Evolutionary conservation across 2,113 vertebrate genomes (phyloP), one percentile per base, ranked within the genome.

Genomic region (Promerops cafer): DNA sequence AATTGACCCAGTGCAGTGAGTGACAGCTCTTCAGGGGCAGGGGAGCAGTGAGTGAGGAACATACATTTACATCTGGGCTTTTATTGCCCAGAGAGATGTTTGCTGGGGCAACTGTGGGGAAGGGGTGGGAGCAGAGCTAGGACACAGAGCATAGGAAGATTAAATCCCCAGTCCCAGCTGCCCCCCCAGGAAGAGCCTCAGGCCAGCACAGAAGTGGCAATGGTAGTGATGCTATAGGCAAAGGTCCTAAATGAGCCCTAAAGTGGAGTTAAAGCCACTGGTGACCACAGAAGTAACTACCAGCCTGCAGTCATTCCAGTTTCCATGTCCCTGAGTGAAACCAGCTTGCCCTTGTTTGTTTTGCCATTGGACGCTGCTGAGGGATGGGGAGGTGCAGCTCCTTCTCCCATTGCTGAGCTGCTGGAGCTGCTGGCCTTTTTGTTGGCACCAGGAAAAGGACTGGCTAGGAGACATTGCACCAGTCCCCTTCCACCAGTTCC

Each of bases 21-120:
- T 91, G 93, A 95, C 95, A 96, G 96, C 49, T 92, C 88, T 90
- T 96, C 59, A 78, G 86, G 83, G 85, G 47, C 83, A 95, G 75
- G 69, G 60, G 45, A 82, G 80, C 18, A 5, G 92, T 2, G 6
- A 85, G 61, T 0, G 1, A 88, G 42, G 82, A 52, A 59, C 26
- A 20, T 13, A 30, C 1, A 3, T 39, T 88, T 81, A 85, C 57
- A 19, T 76, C 56, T 77, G 66, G 83, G 65, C 59, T 92, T 92
- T 77, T 70, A 21, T n/a, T 75, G 76, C 56, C 93, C 74, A 52
- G 45, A 65, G 40, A 83, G 47, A 69, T 0, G 0, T 71, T 56
- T 77, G 39, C 71, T 6, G 35, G 64, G 85, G 37, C 60, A 88
- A 16, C 9, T 13, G n/a, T 3, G 6, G 35, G 44, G 40, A 90